These are phyloP conservation scores for Phrynocephalus versicolor DNA, from an alignment of 2,113 vertebrate genomes.

Conservation along the genomic window DNA sequence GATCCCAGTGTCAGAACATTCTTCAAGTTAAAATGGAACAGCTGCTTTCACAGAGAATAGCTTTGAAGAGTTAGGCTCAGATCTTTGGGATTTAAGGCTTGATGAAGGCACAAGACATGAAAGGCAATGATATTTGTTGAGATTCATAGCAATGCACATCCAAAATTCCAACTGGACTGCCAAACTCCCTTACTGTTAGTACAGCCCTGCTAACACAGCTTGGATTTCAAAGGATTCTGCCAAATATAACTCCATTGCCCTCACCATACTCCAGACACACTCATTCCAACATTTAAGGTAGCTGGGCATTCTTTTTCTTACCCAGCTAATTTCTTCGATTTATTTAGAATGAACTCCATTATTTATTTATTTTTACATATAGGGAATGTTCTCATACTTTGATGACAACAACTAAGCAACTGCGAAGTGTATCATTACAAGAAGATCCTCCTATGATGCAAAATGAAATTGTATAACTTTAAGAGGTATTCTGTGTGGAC, in stretches of 20 bases:
- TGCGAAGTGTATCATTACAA: background rate
- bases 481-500: background rate
- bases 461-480: background rate
- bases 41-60: constrained; percentile 7
- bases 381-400: background rate
- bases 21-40: constrained; percentile 44
- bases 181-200: constrained; percentile 55
- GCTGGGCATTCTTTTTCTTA: constrained; percentile 44
- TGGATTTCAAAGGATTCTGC: constrained; percentile 55
- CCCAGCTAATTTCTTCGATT: constrained; percentile 40
- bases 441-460: too few species aligned
- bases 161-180: constrained; percentile 50
- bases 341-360: constrained; percentile 16
- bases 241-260: constrained; percentile 46
- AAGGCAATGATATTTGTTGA: background rate
- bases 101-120: constrained; percentile 21
- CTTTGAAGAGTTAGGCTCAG: constrained; percentile 22
- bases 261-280: constrained; percentile 20
- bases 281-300: constrained; percentile 39
- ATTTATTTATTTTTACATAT: constrained; percentile 1
- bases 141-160: constrained; percentile 48
- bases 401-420: background rate
- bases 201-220: constrained; percentile 17
- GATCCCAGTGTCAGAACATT: background rate
- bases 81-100: constrained; percentile 34